phyloP scores from a whole-genome alignment of 2,797 vertebrate species.

The Epinephelus coioides region DNA sequence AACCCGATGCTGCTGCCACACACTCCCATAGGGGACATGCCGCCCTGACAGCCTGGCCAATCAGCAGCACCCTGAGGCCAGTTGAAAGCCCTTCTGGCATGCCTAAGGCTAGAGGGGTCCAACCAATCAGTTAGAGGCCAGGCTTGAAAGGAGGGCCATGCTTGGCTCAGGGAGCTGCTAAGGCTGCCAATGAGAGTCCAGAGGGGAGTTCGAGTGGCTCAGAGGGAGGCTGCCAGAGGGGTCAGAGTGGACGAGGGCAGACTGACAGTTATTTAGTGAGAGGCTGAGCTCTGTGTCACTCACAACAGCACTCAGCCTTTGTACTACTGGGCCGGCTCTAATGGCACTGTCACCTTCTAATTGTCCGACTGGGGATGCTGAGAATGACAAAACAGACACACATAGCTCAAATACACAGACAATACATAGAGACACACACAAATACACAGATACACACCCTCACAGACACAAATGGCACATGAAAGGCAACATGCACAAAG shows the following conservation, averaged over 20 bases:
- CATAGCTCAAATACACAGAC: constrained; percentile 11
- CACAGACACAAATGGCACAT: constrained; percentile 13
- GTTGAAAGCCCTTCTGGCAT: constrained; percentile 78
- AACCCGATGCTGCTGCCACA: constrained; percentile 55
- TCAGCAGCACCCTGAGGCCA: constrained; percentile 78
- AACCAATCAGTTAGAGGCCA: constrained; percentile 77
- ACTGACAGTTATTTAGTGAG: constrained; percentile 82
- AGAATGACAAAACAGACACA: constrained; percentile 56
- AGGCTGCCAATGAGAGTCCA: constrained; percentile 74
- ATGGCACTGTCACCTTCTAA: constrained; percentile 83
- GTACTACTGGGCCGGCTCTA: constrained; percentile 67
- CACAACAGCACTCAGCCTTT: constrained; percentile 73
- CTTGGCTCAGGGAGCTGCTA: constrained; percentile 70
- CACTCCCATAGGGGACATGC: constrained; percentile 52
- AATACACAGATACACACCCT: background rate
- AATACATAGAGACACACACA: constrained; percentile 1
- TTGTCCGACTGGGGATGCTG: constrained; percentile 71
- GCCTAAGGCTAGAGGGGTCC: constrained; percentile 70
- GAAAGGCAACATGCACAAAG: constrained; percentile 12
- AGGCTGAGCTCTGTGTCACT: constrained; percentile 74
- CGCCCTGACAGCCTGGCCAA: constrained; percentile 72
- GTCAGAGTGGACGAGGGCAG: constrained; percentile 74
- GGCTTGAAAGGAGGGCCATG: constrained; percentile 73
- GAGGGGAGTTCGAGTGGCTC: constrained; percentile 66
- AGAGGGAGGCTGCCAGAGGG: constrained; percentile 76